Evolutionary conservation across 2,888 invertebrate genomes (phyloP).

Genomic region (Rotaria sp.): DNA sequence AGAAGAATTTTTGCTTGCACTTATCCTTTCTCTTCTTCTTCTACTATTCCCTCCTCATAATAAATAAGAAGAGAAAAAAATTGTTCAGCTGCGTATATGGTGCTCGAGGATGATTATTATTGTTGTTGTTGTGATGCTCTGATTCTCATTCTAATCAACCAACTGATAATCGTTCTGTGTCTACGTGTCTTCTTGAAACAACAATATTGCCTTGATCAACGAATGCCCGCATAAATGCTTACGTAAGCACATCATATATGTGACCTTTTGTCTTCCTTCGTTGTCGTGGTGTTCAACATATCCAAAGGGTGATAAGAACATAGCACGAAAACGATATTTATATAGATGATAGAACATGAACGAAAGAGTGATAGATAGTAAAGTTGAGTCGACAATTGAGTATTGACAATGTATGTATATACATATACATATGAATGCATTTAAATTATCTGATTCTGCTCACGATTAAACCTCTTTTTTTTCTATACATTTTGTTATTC

Average conservation of each 20-base stretch:
- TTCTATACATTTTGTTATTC: neutral
- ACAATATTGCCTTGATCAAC: conserved; percentile 24
- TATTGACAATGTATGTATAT: neutral
- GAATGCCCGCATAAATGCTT: neutral
- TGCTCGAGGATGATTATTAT: neutral
- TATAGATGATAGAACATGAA: neutral
- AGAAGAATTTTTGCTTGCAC: neutral
- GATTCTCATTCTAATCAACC: neutral
- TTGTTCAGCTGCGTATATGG: neutral
- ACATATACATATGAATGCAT: neutral
- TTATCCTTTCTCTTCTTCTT: neutral
- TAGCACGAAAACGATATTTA: conserved; percentile 18
- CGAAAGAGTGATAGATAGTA: neutral
- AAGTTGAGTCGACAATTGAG: neutral
- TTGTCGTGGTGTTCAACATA: neutral
- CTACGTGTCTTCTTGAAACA: neutral
- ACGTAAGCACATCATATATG: neutral
- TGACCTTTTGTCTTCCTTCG: neutral
- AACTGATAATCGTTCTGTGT: neutral
- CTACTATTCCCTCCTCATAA: neutral
- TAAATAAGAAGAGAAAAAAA: neutral
- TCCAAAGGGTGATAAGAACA: neutral
- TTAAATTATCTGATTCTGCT: neutral
- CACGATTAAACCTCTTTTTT: neutral
- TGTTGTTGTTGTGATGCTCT: neutral